Percentiles rank a stretch among this genome's conserved stretches.
phyloP scores from a whole-genome alignment of 64 coral and sea anemone genomes.

The Catalaphyllia jardinei region DNA sequence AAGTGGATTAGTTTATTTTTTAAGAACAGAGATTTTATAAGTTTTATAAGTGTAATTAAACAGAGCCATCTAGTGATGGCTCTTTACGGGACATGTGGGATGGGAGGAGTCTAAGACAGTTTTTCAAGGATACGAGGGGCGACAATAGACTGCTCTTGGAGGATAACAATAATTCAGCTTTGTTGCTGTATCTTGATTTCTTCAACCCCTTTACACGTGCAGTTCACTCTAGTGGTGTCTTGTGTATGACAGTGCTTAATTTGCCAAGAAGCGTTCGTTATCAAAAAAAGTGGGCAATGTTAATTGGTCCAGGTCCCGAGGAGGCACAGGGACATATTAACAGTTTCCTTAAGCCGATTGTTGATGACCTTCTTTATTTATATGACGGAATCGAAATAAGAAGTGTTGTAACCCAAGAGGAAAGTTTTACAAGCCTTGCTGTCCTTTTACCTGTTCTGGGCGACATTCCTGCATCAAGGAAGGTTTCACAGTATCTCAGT shows the following conservation, averaged over 20 bases:
- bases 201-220: conserved; percentile 36
- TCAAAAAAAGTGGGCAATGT: conserved; percentile 38
- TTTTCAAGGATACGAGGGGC: neutral
- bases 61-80: conserved; percentile 16
- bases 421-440: neutral
- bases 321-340: conserved; percentile 34
- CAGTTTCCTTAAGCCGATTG: conserved; percentile 39
- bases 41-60: neutral
- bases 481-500: conserved; percentile 31
- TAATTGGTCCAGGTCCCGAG: conserved; percentile 55
- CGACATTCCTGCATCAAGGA: conserved; percentile 55
- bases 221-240: conserved; percentile 43
- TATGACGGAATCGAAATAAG: conserved; percentile 8
- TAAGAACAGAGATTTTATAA: neutral
- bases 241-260: conserved; percentile 56
- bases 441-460: conserved; percentile 42
- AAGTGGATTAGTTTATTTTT: conserved; percentile 19
- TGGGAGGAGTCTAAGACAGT: neutral
- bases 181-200: conserved; percentile 50
- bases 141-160: neutral
- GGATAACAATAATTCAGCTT: conserved; percentile 35
- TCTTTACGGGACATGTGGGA: conserved; percentile 13
- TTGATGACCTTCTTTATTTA: conserved; percentile 38
- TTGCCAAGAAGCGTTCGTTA: conserved; percentile 34
- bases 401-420: neutral